Base-by-base conservation (phyloP, 2,888 invertebrate species). In the Parapristionchus giblindavisi region DNA sequence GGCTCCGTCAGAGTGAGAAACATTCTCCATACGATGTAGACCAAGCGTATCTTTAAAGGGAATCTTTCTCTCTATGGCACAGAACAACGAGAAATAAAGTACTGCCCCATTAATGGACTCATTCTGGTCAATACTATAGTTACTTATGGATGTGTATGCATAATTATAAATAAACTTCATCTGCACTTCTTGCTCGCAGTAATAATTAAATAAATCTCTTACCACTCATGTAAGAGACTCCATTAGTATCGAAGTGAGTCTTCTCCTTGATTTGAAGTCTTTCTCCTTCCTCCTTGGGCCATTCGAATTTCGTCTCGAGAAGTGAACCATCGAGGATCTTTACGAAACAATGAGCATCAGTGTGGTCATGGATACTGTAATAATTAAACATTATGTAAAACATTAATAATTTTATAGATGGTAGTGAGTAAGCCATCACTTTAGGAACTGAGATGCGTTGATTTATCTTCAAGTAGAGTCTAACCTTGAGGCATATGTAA, bases 321-420 rank as follows among this genome's bases (percentile, higher is more conserved):
- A 96, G 89, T 77, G 91, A 91, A 0, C 95, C 96, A 78, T 93
- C 92, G 0, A 97, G 91, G 78, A 88, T 80, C 89, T 97, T 99
- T 93, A 99, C 96, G 89, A 99, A 96, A 89, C 99, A 99, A 88
- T 99, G 96, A 0, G 97, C 93, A 87, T 96, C 92, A 0, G 96
- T 92, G 88, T 99, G 99, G 89, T 97, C 96, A 89, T 99, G 99
- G 81, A 99, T 96, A 14, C 94, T 93, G 0, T 94, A 82, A 66
- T 40, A 14, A 3, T 14, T 2, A 29, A 21, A 38, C 40, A 61
- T 27, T 14, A 29, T n/a, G 68, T 24, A 21, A 29, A 29, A 21
- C n/a, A 74, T 51, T 5, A 77, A 34, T 56, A 48, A n/a, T 17
- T 75, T 32, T 24, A 29, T n/a, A n/a, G n/a, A n/a, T n/a, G n/a